A percentile compares a stretch with the other conserved stretches of the same genome.
Evolutionary conservation across 30 jellyfish, hydroid and myxozoan genomes (phyloP).

Genomic region (Morbakka virulenta): DNA sequence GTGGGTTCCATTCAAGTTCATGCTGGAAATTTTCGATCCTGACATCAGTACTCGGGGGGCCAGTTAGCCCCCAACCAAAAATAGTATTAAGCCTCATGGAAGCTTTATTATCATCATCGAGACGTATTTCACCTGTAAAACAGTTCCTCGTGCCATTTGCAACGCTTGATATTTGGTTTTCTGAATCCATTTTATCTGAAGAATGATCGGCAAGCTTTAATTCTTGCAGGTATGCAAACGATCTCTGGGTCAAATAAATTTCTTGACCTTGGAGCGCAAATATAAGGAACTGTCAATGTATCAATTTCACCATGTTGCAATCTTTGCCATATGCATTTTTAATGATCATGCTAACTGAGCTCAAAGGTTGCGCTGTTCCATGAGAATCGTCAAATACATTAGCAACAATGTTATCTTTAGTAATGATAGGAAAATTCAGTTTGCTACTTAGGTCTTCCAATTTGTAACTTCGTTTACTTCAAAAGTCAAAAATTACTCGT

Average conservation of each 20-base stretch:
- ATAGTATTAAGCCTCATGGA: no score
- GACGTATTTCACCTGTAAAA: no score
- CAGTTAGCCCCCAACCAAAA: no score
- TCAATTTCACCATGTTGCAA: not conserved
- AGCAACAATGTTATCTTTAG: not conserved
- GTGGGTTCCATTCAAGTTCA: no score
- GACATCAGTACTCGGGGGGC: no score
- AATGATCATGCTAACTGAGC: not conserved
- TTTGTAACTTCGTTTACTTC: not conserved
- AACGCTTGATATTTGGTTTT: not conserved
- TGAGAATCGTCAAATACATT: not conserved
- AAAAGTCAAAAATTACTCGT: not conserved
- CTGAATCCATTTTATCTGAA: not conserved
- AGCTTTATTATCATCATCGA: no score
- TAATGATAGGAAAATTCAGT: not conserved
- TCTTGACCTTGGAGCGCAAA: conserved; percentile 11
- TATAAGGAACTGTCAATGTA: not conserved
- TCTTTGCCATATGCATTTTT: not conserved
- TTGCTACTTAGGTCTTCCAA: not conserved
- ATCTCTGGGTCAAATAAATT: not conserved
- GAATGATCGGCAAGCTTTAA: conserved; percentile 3
- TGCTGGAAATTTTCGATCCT: no score
- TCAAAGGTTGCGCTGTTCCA: not conserved
- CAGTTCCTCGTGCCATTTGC: no score
- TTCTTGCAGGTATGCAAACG: not conserved